Percentiles rank a stretch among this genome's conserved stretches.
These are phyloP conservation scores for Leptinotarsa juncta DNA, from an alignment of 2,888 invertebrate species.

Conservation along the genomic window DNA sequence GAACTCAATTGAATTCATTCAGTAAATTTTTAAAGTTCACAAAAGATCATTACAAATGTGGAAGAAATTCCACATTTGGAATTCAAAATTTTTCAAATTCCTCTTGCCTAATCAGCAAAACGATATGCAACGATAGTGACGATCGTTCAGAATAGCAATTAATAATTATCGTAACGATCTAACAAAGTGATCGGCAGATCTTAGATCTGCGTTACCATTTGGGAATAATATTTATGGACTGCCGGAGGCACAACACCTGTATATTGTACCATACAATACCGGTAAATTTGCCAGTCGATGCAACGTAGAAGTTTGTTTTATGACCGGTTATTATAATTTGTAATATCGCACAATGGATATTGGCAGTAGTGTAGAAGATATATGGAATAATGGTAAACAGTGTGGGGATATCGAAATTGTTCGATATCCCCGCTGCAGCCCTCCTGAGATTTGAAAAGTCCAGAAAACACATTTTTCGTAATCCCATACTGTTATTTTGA, in stretches of 20 bases:
- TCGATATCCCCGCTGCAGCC: too few relatives aligned
- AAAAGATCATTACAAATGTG: too few relatives aligned
- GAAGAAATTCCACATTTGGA: too few relatives aligned
- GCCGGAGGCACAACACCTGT: conserved; percentile 37
- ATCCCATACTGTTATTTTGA: too few relatives aligned
- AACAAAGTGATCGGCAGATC: conserved; percentile 26
- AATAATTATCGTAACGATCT: conserved; percentile 23
- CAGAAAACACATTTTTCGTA: too few relatives aligned
- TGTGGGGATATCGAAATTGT: too few relatives aligned
- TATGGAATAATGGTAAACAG: background rate
- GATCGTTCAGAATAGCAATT: conserved; percentile 1
- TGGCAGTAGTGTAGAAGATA: conserved; percentile 5
- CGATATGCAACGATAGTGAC: background rate
- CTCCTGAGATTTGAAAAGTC: too few relatives aligned
- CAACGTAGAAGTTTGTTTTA: conserved; percentile 29
- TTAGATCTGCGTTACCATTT: conserved; percentile 33
- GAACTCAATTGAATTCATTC: too few relatives aligned
- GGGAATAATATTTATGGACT: conserved; percentile 28
- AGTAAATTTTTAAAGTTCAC: too few relatives aligned
- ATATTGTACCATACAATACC: conserved; percentile 19
- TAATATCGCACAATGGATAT: conserved; percentile 19
- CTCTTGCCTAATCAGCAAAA: background rate
- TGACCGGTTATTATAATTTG: conserved; percentile 13
- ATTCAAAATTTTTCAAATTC: background rate
- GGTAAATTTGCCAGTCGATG: conserved; percentile 26